Conservation (phyloP, 2,888 invertebrate genomes). For the Griposia aprilina region DNA sequence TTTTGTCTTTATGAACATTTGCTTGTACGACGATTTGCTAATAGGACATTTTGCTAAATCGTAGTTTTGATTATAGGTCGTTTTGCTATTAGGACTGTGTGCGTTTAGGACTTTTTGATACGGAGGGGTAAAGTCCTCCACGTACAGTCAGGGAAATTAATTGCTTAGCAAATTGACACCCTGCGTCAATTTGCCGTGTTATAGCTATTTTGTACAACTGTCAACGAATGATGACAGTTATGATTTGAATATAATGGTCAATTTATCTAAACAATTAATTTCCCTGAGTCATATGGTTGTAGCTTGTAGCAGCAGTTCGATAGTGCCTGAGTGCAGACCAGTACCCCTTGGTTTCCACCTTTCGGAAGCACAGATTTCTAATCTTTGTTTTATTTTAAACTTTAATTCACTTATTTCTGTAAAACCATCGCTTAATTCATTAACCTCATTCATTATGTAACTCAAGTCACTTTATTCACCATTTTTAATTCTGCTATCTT, state of each 20-base stretch:
- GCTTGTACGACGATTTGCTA: too few relatives aligned
- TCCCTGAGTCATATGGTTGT: neutral
- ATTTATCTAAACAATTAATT: neutral
- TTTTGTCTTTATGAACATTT: too few relatives aligned
- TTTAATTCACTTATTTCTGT: neutral
- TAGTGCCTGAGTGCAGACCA: neutral
- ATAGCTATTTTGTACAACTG: neutral
- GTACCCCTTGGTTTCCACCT: neutral
- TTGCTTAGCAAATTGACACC: neutral
- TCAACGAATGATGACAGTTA: neutral
- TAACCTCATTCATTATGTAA: neutral
- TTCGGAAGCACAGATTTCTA: neutral
- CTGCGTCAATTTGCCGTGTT: neutral
- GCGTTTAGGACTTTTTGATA: too few relatives aligned
- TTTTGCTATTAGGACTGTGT: too few relatives aligned
- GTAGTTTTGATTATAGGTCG: too few relatives aligned
- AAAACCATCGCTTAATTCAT: neutral
- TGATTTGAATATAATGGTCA: neutral
- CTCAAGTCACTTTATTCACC: neutral
- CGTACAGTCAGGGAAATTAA: neutral
- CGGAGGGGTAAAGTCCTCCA: too few relatives aligned
- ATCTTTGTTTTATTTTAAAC: neutral
- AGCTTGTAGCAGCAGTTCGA: neutral
- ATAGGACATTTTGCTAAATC: too few relatives aligned
- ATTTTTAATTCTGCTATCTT: conserved; percentile 6